phyloP scores from a whole-genome alignment of 35 echinoderm and acorn worm genomes.

The Chiridota heheva region DNA sequence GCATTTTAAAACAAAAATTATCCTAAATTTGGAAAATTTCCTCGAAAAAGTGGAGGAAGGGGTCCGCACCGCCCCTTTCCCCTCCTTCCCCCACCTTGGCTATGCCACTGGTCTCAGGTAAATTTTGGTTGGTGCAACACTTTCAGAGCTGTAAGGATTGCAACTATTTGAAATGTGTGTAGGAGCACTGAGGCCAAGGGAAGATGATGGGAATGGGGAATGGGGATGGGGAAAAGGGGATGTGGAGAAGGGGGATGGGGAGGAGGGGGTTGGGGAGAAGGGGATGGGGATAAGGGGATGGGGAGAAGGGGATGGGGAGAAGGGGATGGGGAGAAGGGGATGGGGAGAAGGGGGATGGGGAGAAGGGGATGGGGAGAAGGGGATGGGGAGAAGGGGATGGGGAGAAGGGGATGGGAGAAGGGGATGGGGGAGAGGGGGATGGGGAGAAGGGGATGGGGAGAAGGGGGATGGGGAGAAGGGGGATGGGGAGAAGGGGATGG shows the following conservation, averaged over 20 bases:
- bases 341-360: not conserved
- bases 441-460: constrained; percentile 16
- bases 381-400: no score
- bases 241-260: not conserved
- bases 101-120: not conserved
- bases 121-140: not conserved
- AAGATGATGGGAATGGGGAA: not conserved
- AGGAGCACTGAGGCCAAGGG: not conserved
- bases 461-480: no score
- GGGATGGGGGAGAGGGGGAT: no score
- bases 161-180: not conserved
- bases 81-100: not conserved
- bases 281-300: not conserved
- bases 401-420: no score
- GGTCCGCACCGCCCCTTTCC: not conserved
- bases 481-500: no score
- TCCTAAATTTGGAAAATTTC: no score
- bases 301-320: constrained; percentile 5
- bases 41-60: not conserved
- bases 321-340: constrained; percentile 11
- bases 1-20: not conserved
- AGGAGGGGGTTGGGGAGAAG: not conserved
- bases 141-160: not conserved
- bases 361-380: no score
- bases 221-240: not conserved